Evolutionary conservation across 2,113 vertebrate species (phyloP), one percentile per base, ranked within the genome.

Genomic region (Bucco capensis): DNA sequence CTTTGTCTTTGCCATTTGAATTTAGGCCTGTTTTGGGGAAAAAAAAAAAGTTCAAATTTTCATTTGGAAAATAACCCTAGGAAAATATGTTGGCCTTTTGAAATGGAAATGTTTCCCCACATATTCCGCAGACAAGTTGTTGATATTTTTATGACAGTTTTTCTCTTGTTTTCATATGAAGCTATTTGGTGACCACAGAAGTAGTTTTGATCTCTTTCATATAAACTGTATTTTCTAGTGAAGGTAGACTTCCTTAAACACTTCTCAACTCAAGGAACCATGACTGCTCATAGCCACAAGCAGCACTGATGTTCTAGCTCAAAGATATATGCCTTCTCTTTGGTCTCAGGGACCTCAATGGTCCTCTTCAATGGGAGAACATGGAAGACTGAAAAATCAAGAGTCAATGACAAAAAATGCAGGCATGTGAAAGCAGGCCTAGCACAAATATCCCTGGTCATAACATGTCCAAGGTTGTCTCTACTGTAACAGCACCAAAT

Each of bases 11-110:
- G 42, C 21, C 30, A 77, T 83, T 86, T 77, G 33, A 71, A 50
- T 70, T 77, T 35, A 61, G 30, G 33, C 23, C 12, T 77, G 23
- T 54, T 89, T 88, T 70, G 76, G n/a, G n/a, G n/a, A n/a, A n/a
- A n/a, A 81, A 89, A 85, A 7, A 53, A 87, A 61, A 37, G 66
- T 92, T 75, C 57, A 89, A 7, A 62, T 74, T 73, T 90, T 83
- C 31, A 58, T 94, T 86, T 90, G 76, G 51, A 83, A 90, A 58
- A 74, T 83, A 90, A 33, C 23, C 46, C 42, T 50, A 38, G 54
- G 33, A 73, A 83, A 94, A 92, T 47, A 83, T 38, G 38, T 33
- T 90, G 83, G 74, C 60, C 79, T 92, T 95, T 74, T 74, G 72
- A 92, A 93, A 90, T 5, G 9, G 40, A 74, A 88, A 64, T 16